phyloP scores from a whole-genome alignment of 2,888 invertebrate species.

The Pimpla rufipes region DNA sequence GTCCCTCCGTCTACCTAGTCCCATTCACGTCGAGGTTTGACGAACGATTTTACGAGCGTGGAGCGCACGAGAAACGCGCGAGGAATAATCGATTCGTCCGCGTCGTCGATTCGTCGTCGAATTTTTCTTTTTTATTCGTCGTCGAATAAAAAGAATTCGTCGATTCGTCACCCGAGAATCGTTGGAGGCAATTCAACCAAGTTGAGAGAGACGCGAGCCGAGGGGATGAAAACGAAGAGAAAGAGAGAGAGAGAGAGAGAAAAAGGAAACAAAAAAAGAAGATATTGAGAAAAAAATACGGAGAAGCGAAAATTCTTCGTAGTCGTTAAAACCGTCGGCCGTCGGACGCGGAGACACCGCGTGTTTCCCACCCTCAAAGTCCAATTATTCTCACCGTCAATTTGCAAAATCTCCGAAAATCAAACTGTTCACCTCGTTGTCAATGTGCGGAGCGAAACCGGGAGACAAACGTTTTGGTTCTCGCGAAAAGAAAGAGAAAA shows the following conservation, averaged over 20 bases:
- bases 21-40: conserved; percentile 79
- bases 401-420: conserved; percentile 17
- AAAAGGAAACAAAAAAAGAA: no score
- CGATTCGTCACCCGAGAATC: background rate
- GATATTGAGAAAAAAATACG: background rate
- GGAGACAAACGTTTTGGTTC: background rate
- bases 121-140: no score
- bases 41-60: no score
- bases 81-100: no score
- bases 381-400: conserved; percentile 28
- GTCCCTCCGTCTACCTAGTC: conserved; percentile 81
- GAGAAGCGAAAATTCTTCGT: background rate
- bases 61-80: conserved; percentile 13
- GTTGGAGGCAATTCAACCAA: conserved; percentile 5
- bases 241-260: no score
- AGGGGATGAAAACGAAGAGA: background rate
- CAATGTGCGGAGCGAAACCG: conserved; percentile 2
- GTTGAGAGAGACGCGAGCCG: conserved; percentile 31
- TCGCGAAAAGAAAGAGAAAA: no score
- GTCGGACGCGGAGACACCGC: background rate
- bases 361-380: conserved; percentile 13
- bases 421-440: conserved; percentile 7
- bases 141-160: conserved; percentile 24
- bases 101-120: no score
- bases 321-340: background rate